A percentile compares a stretch with the other conserved stretches of the same genome.
phyloP scores from a whole-genome alignment of 2,888 invertebrate genomes.

The Griposia aprilina region DNA sequence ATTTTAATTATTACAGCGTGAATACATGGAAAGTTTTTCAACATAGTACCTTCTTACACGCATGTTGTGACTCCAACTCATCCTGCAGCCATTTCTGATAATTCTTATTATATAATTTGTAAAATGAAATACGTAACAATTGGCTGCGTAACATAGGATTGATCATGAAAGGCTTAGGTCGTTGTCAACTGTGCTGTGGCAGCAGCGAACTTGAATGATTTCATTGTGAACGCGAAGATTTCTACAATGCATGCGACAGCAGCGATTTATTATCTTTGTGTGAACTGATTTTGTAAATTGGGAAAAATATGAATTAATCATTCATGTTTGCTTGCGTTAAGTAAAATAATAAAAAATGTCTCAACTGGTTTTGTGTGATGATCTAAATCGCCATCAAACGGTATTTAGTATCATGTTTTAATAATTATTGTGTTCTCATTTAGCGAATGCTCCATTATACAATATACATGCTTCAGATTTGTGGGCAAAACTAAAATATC shows the following conservation, averaged over 20 bases:
- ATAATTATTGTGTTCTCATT: slow-evolving; percentile 4
- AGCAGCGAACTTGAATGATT: slow-evolving; percentile 78
- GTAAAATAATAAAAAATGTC: neutral
- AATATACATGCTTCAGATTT: slow-evolving; percentile 4
- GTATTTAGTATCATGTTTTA: slow-evolving; percentile 7
- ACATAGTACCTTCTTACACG: slow-evolving; percentile 20
- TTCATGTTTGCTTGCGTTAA: slow-evolving; percentile 4
- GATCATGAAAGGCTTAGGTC: slow-evolving; percentile 72
- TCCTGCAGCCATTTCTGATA: slow-evolving; percentile 32
- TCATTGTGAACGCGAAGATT: slow-evolving; percentile 61
- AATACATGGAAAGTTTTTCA: slow-evolving; percentile 37
- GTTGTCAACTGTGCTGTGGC: slow-evolving; percentile 67
- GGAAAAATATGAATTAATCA: neutral
- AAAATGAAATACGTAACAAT: slow-evolving; percentile 53
- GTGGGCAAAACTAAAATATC: neutral
- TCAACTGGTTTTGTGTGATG: slow-evolving; percentile 5
- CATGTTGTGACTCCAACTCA: slow-evolving; percentile 39
- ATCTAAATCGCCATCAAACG: neutral
- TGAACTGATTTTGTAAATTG: neutral
- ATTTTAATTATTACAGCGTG: slow-evolving; percentile 25
- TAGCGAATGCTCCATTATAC: neutral
- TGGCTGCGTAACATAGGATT: slow-evolving; percentile 52
- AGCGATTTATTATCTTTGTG: slow-evolving; percentile 61
- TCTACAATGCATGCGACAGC: slow-evolving; percentile 65
- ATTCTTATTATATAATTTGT: slow-evolving; percentile 55